phyloP scores from a whole-genome alignment of 2,888 invertebrate genomes.

The Pristionchus entomophagus region DNA sequence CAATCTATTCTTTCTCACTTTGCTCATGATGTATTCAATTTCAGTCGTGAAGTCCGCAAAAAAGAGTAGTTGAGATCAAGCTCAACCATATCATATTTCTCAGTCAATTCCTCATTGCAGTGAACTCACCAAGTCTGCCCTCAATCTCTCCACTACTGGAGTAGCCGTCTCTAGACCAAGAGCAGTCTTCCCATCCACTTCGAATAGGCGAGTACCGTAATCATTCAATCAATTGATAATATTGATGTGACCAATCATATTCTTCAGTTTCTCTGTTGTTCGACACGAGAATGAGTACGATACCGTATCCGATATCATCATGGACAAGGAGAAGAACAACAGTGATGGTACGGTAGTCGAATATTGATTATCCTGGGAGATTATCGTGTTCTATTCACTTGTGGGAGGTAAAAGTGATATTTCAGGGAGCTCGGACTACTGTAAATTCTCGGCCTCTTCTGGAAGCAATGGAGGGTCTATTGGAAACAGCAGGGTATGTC shows the following conservation, averaged over 20 bases:
- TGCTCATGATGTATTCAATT: background rate
- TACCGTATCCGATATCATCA: constrained; percentile 44
- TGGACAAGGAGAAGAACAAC: constrained; percentile 36
- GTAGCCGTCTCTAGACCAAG: background rate
- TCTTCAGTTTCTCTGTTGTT: constrained; percentile 40
- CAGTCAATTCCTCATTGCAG: constrained; percentile 30
- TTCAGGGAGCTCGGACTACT: constrained; percentile 20
- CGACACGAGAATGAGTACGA: constrained; percentile 47
- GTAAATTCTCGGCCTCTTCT: constrained; percentile 33
- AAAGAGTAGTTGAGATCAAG: constrained; percentile 1
- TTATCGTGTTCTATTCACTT: background rate
- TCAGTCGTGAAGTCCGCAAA: background rate
- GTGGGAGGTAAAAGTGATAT: background rate
- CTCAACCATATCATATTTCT: background rate
- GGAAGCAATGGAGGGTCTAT: constrained; percentile 41
- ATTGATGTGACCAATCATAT: background rate
- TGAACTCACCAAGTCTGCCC: constrained; percentile 45
- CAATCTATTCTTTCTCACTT: background rate
- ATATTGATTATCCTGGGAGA: background rate
- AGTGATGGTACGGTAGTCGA: constrained; percentile 40
- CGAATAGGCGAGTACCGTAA: background rate
- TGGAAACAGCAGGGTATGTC: constrained; percentile 27
- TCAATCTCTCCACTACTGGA: constrained; percentile 17
- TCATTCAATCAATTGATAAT: background rate
- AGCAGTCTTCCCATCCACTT: constrained; percentile 34